Evolutionary conservation across 2,113 vertebrate species (phyloP).

Genomic region (Calypte anna): DNA sequence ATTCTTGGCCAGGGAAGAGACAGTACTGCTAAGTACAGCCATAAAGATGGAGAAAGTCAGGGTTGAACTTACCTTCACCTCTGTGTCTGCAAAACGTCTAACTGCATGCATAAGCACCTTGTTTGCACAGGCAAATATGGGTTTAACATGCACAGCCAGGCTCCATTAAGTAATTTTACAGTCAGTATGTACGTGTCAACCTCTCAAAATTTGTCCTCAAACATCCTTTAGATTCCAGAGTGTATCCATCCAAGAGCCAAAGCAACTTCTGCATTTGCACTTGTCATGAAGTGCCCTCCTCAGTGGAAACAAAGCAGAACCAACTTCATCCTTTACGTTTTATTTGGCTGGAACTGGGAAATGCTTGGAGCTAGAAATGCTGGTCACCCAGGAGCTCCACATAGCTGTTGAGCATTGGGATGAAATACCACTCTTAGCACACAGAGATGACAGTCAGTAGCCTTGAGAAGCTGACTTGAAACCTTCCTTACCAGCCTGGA

Average conservation of each 20-base stretch:
- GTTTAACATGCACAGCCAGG: slow-evolving; percentile 57
- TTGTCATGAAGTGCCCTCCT: slow-evolving; percentile 15
- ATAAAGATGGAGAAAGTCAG: not conserved
- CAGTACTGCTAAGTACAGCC: not conserved
- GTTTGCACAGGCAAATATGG: slow-evolving; percentile 47
- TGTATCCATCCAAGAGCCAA: slow-evolving; percentile 42
- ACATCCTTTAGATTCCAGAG: slow-evolving; percentile 51
- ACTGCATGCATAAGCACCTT: slow-evolving; percentile 53
- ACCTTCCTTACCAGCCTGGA: not conserved
- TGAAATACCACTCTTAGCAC: not conserved
- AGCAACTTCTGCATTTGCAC: slow-evolving; percentile 26
- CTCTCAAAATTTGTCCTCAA: slow-evolving; percentile 61
- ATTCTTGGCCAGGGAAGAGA: not conserved
- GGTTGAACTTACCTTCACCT: not conserved
- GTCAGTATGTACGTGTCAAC: slow-evolving; percentile 39
- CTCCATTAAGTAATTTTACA: slow-evolving; percentile 60
- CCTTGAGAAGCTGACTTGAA: not conserved
- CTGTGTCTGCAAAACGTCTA: slow-evolving; percentile 7
- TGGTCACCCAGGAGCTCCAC: not conserved
- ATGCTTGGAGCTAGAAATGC: not conserved
- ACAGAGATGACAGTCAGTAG: not conserved
- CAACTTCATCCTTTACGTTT: not conserved
- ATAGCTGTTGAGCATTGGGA: not conserved
- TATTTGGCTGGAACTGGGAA: not conserved
- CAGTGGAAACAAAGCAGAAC: not conserved